phyloP scores from a whole-genome alignment of 1,140 invertebrate genomes.

The Belonocnema kinseyi region DNA sequence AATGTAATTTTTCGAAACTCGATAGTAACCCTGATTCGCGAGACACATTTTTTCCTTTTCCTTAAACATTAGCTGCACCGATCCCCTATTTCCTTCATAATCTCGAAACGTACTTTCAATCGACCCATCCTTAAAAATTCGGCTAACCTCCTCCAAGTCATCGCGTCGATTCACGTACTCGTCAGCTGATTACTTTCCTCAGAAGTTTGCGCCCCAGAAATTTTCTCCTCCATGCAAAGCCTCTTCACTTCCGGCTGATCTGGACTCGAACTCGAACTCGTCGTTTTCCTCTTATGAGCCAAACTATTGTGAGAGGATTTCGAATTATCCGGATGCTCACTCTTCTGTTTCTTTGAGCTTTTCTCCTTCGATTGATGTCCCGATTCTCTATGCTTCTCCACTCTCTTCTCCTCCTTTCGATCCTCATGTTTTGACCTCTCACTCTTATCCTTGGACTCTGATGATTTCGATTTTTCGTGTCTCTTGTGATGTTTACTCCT shows the following conservation, averaged over 20 bases:
- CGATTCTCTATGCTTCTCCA: constrained; percentile 42
- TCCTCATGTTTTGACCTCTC: constrained; percentile 36
- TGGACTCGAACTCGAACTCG: constrained; percentile 47
- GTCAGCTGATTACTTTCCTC: neutral
- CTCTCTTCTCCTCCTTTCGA: constrained; percentile 5
- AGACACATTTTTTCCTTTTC: neutral
- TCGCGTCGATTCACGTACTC: constrained; percentile 38
- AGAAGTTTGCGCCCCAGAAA: constrained; percentile 20
- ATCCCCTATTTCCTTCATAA: constrained; percentile 14
- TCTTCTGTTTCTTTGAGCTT: constrained; percentile 38
- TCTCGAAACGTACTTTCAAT: neutral
- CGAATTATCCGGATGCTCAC: constrained; percentile 9
- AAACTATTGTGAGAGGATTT: constrained; percentile 37
- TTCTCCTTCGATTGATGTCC: constrained; percentile 54
- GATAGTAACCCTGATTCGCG: no score
- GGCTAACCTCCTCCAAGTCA: neutral
- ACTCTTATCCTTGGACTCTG: constrained; percentile 35
- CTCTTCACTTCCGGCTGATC: constrained; percentile 55
- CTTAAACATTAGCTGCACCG: constrained; percentile 22
- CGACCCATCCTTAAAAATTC: constrained; percentile 9
- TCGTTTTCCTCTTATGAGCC: constrained; percentile 58
- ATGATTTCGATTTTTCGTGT: neutral
- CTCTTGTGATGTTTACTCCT: constrained; percentile 44
- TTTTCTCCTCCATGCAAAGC: constrained; percentile 47
- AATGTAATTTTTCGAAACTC: no score